These are phyloP conservation scores for Daboia siamensis DNA, from an alignment of 2,113 vertebrate species.

Conservation along the genomic window DNA sequence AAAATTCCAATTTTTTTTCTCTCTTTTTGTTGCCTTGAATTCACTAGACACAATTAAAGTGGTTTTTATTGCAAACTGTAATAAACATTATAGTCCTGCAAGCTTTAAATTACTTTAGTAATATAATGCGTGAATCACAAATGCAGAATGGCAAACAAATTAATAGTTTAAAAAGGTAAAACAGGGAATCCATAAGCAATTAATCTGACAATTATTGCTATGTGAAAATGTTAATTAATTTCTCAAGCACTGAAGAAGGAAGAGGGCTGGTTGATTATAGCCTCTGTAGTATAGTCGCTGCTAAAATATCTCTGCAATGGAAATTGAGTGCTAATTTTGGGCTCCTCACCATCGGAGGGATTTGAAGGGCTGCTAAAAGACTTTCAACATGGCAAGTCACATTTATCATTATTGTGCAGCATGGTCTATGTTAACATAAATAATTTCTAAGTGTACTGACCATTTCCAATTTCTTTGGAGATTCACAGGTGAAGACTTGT, in stretches of 20 bases:
- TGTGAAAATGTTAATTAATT: conserved; percentile 13
- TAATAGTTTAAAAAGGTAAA: background rate
- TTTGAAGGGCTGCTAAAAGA: background rate
- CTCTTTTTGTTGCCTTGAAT: background rate
- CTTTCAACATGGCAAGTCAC: background rate
- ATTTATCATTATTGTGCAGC: background rate
- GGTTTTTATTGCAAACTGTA: background rate
- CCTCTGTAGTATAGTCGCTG: background rate
- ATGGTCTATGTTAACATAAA: background rate
- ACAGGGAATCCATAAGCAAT: background rate
- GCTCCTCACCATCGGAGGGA: background rate
- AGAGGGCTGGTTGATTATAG: background rate
- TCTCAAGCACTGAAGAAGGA: background rate
- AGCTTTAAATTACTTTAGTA: conserved; percentile 8
- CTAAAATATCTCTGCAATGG: background rate
- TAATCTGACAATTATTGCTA: conserved; percentile 10
- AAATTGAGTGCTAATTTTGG: background rate
- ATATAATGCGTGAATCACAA: background rate
- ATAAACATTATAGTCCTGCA: conserved; percentile 7
- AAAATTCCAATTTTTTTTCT: background rate
- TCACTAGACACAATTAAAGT: background rate
- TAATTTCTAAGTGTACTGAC: background rate
- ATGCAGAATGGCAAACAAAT: conserved; percentile 3
- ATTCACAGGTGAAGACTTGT: background rate
- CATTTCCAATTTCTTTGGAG: background rate